Conservation (phyloP, 2,113 vertebrate species). For the Australoheros scitulus region DNA sequence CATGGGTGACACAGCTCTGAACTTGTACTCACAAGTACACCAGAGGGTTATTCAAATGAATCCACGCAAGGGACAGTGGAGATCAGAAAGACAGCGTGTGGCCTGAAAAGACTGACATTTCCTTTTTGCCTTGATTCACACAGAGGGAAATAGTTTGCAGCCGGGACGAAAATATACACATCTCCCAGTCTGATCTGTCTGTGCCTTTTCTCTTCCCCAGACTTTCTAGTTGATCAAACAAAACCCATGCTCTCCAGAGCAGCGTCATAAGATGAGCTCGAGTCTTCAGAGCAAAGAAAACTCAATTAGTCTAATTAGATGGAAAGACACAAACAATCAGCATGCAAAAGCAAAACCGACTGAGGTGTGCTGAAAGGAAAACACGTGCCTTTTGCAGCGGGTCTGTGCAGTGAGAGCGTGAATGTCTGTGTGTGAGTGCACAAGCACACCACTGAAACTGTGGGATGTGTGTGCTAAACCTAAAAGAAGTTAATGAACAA, state of each 20-base stretch:
- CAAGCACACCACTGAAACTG: neutral
- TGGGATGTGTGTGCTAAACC: conserved; percentile 18
- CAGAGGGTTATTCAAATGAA: conserved; percentile 52
- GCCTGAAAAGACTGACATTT: conserved; percentile 45
- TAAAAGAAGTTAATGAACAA: conserved; percentile 62
- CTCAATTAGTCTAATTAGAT: conserved; percentile 65
- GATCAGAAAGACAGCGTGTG: conserved; percentile 45
- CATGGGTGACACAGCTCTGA: conserved; percentile 38
- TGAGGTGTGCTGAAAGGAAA: conserved; percentile 9
- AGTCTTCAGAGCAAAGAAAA: conserved; percentile 47
- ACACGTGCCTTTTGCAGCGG: neutral
- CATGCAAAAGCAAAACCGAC: neutral
- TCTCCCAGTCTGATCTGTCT: conserved; percentile 20
- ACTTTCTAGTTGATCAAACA: conserved; percentile 41
- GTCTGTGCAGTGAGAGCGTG: neutral
- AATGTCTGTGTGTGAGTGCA: neutral
- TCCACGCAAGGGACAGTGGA: neutral
- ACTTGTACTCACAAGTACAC: conserved; percentile 43
- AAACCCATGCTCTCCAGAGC: conserved; percentile 27
- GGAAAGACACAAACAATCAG: conserved; percentile 36
- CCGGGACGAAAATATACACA: conserved; percentile 11
- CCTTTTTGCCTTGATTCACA: conserved; percentile 20
- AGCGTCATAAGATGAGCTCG: neutral
- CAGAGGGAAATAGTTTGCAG: conserved; percentile 20
- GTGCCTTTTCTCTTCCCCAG: neutral